Conservation (phyloP, 1,140 invertebrate species). For the Daktulosphaira vitifoliae region DNA sequence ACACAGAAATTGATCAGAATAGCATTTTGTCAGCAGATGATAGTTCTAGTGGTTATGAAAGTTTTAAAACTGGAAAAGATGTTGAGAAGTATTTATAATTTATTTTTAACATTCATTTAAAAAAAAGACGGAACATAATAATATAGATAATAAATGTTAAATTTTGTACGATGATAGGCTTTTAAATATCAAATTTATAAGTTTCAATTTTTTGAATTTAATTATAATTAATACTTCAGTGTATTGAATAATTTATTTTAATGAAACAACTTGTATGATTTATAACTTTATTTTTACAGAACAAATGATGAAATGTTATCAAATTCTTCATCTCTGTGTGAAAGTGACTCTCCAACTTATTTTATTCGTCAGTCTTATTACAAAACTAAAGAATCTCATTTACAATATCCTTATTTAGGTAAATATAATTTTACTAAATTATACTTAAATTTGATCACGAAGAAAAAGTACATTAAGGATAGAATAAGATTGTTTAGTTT, state of each 20-base stretch:
- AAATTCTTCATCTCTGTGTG: slow-evolving; percentile 34
- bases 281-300: no score
- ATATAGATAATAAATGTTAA: no score
- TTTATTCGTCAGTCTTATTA: slow-evolving; percentile 8
- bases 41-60: slow-evolving; percentile 76
- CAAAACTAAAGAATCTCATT: slow-evolving; percentile 15
- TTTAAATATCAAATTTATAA: no score
- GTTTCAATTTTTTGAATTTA: no score
- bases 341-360: slow-evolving; percentile 29
- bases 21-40: slow-evolving; percentile 65
- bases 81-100: slow-evolving; percentile 15
- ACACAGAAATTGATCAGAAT: slow-evolving; percentile 40
- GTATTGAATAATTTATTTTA: no score
- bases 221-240: no score
- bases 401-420: slow-evolving; percentile 16
- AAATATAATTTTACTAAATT: not conserved
- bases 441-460: no score
- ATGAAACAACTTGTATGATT: no score
- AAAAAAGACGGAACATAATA: no score
- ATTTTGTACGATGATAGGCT: no score
- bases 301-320: slow-evolving; percentile 18
- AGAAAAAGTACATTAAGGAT: no score
- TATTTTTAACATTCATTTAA: not conserved
- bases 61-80: slow-evolving; percentile 56
- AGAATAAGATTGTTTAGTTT: no score